Conservation (phyloP, 1,140 invertebrate species). For the Leptoteleia sp. region DNA sequence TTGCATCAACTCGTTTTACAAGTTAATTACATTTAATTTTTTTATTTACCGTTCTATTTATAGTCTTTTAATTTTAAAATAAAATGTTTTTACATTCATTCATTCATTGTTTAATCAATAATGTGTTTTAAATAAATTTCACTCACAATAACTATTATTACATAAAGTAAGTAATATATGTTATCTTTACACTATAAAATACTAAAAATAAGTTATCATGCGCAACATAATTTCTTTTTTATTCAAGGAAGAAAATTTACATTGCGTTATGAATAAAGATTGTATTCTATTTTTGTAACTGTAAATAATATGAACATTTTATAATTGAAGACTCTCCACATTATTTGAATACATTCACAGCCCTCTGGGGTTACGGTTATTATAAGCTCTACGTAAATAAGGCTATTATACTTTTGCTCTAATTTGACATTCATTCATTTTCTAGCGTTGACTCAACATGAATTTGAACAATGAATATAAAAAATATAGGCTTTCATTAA, state of each 20-base stretch:
- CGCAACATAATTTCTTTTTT: neutral
- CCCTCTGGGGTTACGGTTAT: conserved; percentile 3
- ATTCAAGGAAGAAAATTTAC: conserved; percentile 1
- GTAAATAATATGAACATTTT: conserved; percentile 4
- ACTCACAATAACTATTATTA: no score
- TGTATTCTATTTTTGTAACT: neutral
- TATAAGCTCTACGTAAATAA: conserved; percentile 9
- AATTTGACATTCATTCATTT: conserved; percentile 5
- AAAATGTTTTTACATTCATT: no score
- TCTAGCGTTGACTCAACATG: neutral
- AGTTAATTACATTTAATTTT: no score
- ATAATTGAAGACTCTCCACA: neutral
- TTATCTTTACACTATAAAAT: no score
- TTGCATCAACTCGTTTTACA: no score
- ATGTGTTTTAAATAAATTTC: no score
- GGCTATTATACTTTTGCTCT: conserved; percentile 3
- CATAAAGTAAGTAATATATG: no score
- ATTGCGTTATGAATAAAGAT: neutral
- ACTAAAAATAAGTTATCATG: no score
- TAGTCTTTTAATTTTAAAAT: no score
- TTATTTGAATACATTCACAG: conserved; percentile 2
- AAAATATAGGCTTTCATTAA: neutral
- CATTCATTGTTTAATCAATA: no score
- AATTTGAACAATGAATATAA: neutral
- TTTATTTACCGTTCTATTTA: no score